Conservation (phyloP, 2,797 vertebrate genomes). For the Melanotaenia pygmaea region DNA sequence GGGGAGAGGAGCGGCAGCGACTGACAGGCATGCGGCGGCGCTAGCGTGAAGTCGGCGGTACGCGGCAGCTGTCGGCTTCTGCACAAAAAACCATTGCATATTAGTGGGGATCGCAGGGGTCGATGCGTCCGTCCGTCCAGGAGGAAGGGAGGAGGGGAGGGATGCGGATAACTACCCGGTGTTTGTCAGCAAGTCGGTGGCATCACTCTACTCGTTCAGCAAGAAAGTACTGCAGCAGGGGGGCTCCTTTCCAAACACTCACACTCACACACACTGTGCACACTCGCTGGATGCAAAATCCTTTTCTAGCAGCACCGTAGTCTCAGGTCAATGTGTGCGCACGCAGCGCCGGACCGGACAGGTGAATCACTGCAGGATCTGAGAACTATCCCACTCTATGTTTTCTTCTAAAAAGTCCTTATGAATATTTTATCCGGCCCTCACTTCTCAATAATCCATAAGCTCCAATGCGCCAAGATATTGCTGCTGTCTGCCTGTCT, state of each 20-base stretch:
- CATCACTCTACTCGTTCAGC: slow-evolving; percentile 65
- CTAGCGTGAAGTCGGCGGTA: slow-evolving; percentile 88
- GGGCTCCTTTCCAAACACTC: slow-evolving; percentile 70
- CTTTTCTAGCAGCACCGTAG: slow-evolving; percentile 21
- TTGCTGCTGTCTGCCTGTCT: slow-evolving; percentile 39
- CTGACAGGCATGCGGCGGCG: slow-evolving; percentile 85
- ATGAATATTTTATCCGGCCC: slow-evolving; percentile 73
- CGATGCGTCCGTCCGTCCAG: slow-evolving; percentile 65
- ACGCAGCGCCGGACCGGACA: slow-evolving; percentile 34
- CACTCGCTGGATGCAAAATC: slow-evolving; percentile 46
- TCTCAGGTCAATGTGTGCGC: slow-evolving; percentile 43
- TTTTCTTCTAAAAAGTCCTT: slow-evolving; percentile 57
- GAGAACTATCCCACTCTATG: slow-evolving; percentile 24
- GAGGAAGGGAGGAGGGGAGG: slow-evolving; percentile 40
- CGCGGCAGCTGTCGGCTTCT: slow-evolving; percentile 87
- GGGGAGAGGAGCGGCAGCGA: slow-evolving; percentile 86
- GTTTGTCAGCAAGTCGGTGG: slow-evolving; percentile 75
- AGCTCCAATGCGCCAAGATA: slow-evolving; percentile 72
- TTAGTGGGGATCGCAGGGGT: slow-evolving; percentile 80
- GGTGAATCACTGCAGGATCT: slow-evolving; percentile 66
- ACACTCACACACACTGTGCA: slow-evolving; percentile 37
- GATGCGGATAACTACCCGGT: slow-evolving; percentile 52
- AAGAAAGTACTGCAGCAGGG: slow-evolving; percentile 72
- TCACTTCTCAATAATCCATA: slow-evolving; percentile 78
- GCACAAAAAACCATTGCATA: slow-evolving; percentile 94